Evolutionary conservation across 2,888 invertebrate genomes (phyloP), one percentile per base, ranked within the genome.

Genomic region (Sycophila texana): DNA sequence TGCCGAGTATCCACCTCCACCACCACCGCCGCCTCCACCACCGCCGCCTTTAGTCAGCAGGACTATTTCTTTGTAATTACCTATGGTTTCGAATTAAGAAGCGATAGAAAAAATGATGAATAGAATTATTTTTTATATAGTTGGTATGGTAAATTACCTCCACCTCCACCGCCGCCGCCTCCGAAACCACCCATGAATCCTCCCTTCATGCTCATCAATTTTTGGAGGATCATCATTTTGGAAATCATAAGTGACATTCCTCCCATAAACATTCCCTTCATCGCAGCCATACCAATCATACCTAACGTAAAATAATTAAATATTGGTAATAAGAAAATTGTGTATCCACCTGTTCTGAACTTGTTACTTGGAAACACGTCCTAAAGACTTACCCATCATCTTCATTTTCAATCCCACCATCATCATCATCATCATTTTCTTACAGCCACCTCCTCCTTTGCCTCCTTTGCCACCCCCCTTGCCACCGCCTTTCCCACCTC

Each of bases 371-470:
- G 39, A 39, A 39, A 39, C 4, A 5, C 7, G 5, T 39, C 4
- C 0, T 53, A 10, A 63, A 2, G 58, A 76, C 49, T 84, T 88
- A 87, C 93, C 93, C 92, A 93, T 92, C 90, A 93, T 91, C 60
- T 93, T 90, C 87, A 93, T 92, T 91, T 93, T 93, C 84, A 93
- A 91, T 92, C 93, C 93, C 81, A 92, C 92, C 91, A 93, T 91
- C 92, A 93, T 92, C 12, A 92, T 92, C 92, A 93, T 93, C 93
- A 93, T 93, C 92, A 93, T 93, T 91, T 93, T 93, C 81, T 92
- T 93, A 86, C 92, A 93, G 4, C 82, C 92, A 1, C 91, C 91
- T 4, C 82, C 82, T 0, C 79, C 77, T 10, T 80, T 80, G 0
- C 88, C 89, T 0, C 90, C 91, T 0, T 90, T 91, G 1, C 89